Percentiles rank a stretch among this genome's conserved stretches.
Evolutionary conservation across 2,797 vertebrate species (phyloP).

Genomic region (Galago senegalensis): DNA sequence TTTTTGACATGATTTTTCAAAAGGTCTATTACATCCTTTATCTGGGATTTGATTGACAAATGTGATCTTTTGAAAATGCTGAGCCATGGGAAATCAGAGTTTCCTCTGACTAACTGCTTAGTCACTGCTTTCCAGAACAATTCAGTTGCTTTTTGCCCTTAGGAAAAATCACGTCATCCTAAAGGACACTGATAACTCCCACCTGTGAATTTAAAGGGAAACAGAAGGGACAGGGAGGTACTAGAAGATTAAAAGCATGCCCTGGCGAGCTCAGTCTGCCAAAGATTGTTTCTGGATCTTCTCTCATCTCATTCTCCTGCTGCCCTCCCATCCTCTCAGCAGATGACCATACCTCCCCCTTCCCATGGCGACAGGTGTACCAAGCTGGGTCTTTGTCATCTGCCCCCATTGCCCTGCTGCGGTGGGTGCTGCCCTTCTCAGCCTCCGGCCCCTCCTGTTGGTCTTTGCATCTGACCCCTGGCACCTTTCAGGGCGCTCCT

Average conservation of each 20-base stretch:
- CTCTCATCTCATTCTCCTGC: neutral
- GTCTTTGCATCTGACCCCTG: neutral
- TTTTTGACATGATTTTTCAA: neutral
- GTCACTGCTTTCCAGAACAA: neutral
- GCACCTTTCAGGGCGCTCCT: neutral
- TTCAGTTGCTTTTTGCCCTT: neutral
- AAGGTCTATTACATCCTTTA: neutral
- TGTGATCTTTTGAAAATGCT: neutral
- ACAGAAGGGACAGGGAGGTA: neutral
- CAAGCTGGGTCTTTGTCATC: neutral
- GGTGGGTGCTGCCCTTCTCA: neutral
- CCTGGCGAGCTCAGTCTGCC: neutral
- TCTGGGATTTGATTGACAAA: neutral
- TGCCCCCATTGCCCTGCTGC: neutral
- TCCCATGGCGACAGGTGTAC: fast-evolving
- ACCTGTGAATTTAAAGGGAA: neutral
- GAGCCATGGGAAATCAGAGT: neutral
- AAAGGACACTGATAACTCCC: neutral
- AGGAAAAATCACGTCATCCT: neutral
- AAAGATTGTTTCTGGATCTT: neutral
- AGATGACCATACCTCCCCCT: neutral
- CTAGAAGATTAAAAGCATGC: neutral
- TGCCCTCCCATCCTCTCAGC: neutral
- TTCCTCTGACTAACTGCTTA: neutral
- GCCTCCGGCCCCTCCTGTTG: no score